Base-by-base conservation (phyloP, 2,888 invertebrate genomes). In the Isoperla grammatica region DNA sequence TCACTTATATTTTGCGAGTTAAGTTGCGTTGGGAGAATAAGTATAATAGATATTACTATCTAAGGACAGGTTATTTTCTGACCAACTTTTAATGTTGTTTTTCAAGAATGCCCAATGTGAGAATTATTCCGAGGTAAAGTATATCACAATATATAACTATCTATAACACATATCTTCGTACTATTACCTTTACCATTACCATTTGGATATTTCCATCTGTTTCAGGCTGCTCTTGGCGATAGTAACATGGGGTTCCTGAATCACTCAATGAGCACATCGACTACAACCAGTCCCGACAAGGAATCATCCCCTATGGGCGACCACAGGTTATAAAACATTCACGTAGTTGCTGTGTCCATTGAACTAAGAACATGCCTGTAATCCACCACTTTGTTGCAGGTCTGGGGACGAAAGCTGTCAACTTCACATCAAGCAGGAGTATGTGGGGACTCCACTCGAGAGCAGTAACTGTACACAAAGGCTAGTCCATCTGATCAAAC, bases 201-300 rank as follows among this genome's bases (percentile, higher is more conserved):
- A 20, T 54, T 15, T 56, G 13, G 19, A 9, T 56, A 13, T 13
- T n/a, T n/a, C n/a, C n/a, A n/a, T n/a, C 9, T 55, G 29, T 75
- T 74, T 63, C 73, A 81, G 81, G 80, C 79, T 69, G 80, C 80
- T 20, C 74, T 81, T 66, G 80, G 80, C 57, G 81, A 81, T 69
- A 78, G 77, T 68, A 79, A 79, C 68, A 74, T 80, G 71, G 76
- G 78, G 66, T 78, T 78, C 72, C 69, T 75, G 59, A 75, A 72
- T 68, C 74, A 75, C 65, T 72, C 75, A 54, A 74, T 75, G 73
- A 75, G 74, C 67, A 73, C 75, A 62, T 74, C 74, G 65, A 74
- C 74, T 64, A 72, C 75, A 48, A 74, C 74, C 62, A 75, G 75
- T 69, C 75, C 75, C n/a, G 75, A 74, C 67, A 75, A 75, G 67